Conservation (phyloP, 2,888 invertebrate genomes). For the Hoplodrina blanda region DNA sequence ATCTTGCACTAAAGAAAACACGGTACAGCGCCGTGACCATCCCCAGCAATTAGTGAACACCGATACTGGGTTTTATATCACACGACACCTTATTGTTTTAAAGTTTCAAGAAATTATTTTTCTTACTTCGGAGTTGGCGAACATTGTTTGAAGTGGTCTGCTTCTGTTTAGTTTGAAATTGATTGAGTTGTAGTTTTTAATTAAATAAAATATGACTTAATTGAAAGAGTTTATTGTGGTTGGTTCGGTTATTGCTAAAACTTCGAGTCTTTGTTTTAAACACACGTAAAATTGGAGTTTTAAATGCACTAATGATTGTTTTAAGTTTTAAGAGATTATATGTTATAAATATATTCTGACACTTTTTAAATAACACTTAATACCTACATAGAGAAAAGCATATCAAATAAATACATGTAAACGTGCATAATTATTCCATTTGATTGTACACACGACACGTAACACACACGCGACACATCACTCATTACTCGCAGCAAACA, state of each 20-base stretch:
- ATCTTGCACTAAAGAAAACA: slow-evolving; percentile 54
- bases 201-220: slow-evolving; percentile 1
- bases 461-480: slow-evolving; percentile 16
- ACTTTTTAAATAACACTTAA: too few relatives aligned
- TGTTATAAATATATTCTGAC: too few relatives aligned
- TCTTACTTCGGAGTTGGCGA: background rate
- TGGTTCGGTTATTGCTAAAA: background rate
- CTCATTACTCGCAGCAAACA: slow-evolving; percentile 27
- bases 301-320: too few relatives aligned
- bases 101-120: background rate
- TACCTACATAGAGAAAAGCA: too few relatives aligned
- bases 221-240: background rate
- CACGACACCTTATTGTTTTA: slow-evolving; percentile 38
- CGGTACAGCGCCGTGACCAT: slow-evolving; percentile 34
- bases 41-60: slow-evolving; percentile 61
- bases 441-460: background rate
- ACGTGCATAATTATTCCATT: background rate
- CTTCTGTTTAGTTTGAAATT: slow-evolving; percentile 5
- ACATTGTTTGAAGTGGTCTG: slow-evolving; percentile 9
- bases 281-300: too few relatives aligned
- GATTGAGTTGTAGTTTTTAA: background rate
- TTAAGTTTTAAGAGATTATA: too few relatives aligned
- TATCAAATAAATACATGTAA: too few relatives aligned
- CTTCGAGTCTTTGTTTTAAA: too few relatives aligned
- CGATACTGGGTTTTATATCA: slow-evolving; percentile 49